Evolutionary conservation across 2,113 vertebrate genomes (phyloP).

Genomic region (Myotis davidii): DNA sequence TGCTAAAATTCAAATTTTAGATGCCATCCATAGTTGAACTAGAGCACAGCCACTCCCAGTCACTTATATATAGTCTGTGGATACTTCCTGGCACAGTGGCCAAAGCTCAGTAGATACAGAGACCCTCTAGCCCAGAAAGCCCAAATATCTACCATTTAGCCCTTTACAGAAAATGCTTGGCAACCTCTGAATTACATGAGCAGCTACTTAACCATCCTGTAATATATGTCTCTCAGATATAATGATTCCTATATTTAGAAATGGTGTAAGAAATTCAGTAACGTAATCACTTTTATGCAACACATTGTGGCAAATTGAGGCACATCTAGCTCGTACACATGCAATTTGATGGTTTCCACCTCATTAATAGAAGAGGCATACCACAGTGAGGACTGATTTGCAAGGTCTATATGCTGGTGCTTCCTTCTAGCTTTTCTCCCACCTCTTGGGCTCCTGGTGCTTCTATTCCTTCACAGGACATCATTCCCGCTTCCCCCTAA

Average conservation of each 20-base stretch:
- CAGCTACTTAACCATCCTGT: background rate
- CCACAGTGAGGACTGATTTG: background rate
- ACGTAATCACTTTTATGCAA: background rate
- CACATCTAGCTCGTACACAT: too few relatives aligned
- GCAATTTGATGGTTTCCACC: background rate
- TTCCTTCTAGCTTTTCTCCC: background rate
- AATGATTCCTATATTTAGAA: background rate
- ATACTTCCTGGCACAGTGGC: background rate
- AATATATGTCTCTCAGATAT: background rate
- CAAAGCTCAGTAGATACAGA: background rate
- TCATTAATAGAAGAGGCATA: background rate
- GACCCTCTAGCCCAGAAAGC: background rate
- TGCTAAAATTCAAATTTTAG: constrained; percentile 5
- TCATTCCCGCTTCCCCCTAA: background rate
- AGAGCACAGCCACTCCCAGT: background rate
- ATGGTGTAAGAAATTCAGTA: background rate
- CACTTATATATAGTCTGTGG: background rate
- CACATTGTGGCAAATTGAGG: background rate
- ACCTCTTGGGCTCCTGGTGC: background rate
- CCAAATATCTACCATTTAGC: background rate
- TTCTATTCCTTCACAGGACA: background rate
- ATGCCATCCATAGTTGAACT: background rate
- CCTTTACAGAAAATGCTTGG: background rate
- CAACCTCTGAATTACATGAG: background rate
- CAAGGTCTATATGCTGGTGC: background rate